These are phyloP conservation scores for Zhuqinia jingwanae DNA, from an alignment of 2,888 invertebrate species.

Conservation along the genomic window DNA sequence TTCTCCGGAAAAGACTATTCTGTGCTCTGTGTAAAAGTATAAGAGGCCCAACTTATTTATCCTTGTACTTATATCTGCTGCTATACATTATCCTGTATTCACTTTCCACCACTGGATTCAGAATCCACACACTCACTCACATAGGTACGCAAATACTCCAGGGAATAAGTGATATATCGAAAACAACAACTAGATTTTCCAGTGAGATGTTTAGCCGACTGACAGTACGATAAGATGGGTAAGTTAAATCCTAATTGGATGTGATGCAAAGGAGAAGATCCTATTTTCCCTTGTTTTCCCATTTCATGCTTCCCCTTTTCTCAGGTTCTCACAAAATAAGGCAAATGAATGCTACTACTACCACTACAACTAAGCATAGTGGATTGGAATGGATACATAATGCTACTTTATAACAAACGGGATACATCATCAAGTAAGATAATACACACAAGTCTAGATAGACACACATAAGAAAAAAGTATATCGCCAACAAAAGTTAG, in stretches of 20 bases:
- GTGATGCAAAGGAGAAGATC: constrained; percentile 58
- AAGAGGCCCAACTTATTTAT: no score
- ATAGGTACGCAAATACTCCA: no score
- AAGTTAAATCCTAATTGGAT: constrained; percentile 62
- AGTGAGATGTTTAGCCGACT: constrained; percentile 42
- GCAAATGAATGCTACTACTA: neutral
- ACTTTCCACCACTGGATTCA: no score
- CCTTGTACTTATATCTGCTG: no score
- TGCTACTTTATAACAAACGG: neutral
- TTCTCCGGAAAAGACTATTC: neutral
- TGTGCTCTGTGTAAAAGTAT: neutral
- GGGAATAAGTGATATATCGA: neutral
- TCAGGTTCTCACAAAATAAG: constrained; percentile 13
- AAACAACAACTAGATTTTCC: constrained; percentile 21
- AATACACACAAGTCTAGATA: neutral
- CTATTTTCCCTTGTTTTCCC: constrained; percentile 50
- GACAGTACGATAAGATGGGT: constrained; percentile 51
- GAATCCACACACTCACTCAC: no score
- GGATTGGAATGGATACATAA: neutral
- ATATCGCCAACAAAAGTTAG: neutral
- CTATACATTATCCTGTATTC: no score
- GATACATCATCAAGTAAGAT: neutral
- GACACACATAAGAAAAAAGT: neutral
- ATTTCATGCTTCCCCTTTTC: neutral
- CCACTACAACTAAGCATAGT: no score